Base-by-base conservation (phyloP, 2,797 vertebrate species). In the Neostethus bicornis region DNA sequence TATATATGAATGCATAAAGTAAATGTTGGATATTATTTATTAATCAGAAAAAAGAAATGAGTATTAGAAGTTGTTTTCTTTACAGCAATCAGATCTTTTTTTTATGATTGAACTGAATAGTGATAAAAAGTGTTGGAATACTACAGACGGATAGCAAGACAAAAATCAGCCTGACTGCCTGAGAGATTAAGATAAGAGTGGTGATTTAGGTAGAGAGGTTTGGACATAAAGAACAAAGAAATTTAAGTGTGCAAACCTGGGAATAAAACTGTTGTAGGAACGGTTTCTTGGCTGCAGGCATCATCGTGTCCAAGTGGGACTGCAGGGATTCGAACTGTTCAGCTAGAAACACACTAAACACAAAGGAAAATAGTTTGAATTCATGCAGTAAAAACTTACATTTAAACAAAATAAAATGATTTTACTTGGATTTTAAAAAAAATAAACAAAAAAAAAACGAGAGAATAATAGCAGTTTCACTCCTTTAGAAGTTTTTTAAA, bases 231-330 rank as follows among this genome's bases (percentile, higher is more conserved):
- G 6, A 41, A 26, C 10, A 35, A 11, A 2, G 84, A 68, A 19
- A 17, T 25, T 4, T n/a, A 39, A 14, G 7, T 24, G 24, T 39
- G 39, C 20, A 35, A 9, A 99, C 97, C 96, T 99, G 97, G 55
- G 97, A 99, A 70, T 98, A 99, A 83, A 99, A 99, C 87, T 99
- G 97, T 53, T 99, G 96, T 35, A 99, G 94, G 80, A 99, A 99
- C 41, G 97, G 96, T 54, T 98, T 99, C 90, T 99, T 99, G 61
- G 94, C 96, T 64, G 95, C 91, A 62, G 97, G 97, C 95, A 99
- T 99, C 92, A 98, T 96, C 0, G 93, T 90, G 86, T 99, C 97
- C 57, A 99, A 92, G 86, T 99, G 95, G 28, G 94, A 92, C 84
- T 99, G 97, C 42, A 99, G 93, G 61, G 94, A 96, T 71, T 99